phyloP scores from a whole-genome alignment of 2,113 vertebrate genomes.

The Misgurnus mizolepis region DNA sequence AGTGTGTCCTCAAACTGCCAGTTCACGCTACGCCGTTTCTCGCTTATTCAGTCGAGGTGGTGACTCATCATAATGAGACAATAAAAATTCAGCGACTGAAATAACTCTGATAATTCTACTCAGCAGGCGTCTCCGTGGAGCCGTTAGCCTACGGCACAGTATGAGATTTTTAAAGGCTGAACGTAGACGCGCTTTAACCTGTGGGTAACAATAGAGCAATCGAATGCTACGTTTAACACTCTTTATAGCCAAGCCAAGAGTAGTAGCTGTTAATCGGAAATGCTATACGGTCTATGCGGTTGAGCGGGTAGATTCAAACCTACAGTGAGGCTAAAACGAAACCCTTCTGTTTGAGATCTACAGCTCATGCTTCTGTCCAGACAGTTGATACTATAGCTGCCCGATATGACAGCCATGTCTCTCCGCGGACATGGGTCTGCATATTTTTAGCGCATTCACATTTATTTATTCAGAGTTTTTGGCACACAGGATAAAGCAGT shows the following conservation, averaged over 20 bases:
- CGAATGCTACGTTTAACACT: not conserved
- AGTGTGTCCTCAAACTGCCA: conserved; percentile 15
- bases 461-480: conserved; percentile 53
- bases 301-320: not conserved
- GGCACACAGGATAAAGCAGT: conserved; percentile 44
- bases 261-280: conserved; percentile 29
- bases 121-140: conserved; percentile 5
- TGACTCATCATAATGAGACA: conserved; percentile 40
- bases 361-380: conserved; percentile 9
- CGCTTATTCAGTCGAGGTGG: not conserved
- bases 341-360: not conserved
- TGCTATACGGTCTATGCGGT: not conserved
- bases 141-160: conserved; percentile 23
- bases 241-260: conserved; percentile 2
- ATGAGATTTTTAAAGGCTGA: not conserved
- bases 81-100: conserved; percentile 25
- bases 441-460: conserved; percentile 37
- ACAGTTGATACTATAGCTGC: conserved; percentile 13
- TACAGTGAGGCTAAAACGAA: not conserved
- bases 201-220: conserved; percentile 10
- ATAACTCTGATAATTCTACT: conserved; percentile 28
- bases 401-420: conserved; percentile 16
- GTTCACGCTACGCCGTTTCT: not conserved
- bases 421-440: conserved; percentile 21
- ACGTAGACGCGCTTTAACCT: conserved; percentile 18